Conservation (phyloP, 2,797 vertebrate genomes). For the Syngnathus acus region DNA sequence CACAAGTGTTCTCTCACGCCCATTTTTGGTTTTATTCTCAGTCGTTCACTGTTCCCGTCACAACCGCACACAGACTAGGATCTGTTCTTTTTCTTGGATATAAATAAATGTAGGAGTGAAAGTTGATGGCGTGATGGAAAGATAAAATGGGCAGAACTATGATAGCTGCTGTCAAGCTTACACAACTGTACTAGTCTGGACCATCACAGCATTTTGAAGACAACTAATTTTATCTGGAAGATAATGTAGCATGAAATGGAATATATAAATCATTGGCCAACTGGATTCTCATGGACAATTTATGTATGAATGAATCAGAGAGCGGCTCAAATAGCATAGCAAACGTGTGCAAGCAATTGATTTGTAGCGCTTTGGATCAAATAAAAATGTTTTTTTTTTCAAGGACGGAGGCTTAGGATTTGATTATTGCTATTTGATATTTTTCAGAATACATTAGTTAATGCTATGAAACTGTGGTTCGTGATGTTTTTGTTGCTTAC, state of each 20-base stretch:
- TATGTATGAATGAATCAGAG: background rate
- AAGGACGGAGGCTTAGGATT: background rate
- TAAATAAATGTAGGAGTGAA: background rate
- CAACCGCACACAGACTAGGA: background rate
- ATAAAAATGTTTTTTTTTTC: background rate
- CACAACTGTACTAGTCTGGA: conserved; percentile 7
- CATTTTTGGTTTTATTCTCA: conserved; percentile 5
- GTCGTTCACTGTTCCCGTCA: background rate
- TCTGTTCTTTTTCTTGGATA: background rate
- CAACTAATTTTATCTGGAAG: conserved; percentile 25
- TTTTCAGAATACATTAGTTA: background rate
- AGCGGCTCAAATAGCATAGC: conserved; percentile 5
- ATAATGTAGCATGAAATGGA: conserved; percentile 34
- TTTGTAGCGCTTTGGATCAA: background rate
- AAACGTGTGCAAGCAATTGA: conserved; percentile 8
- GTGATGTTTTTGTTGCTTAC: too few species aligned
- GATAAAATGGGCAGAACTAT: background rate
- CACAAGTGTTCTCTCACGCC: background rate
- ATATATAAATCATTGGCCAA: conserved; percentile 28
- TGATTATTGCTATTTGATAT: background rate
- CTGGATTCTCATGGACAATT: conserved; percentile 22
- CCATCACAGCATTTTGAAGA: conserved; percentile 9
- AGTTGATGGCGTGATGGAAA: background rate
- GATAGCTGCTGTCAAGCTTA: background rate
- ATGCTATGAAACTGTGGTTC: background rate